Percentiles rank a stretch among this genome's conserved stretches.
These are phyloP conservation scores for Esox masquinongy DNA, from an alignment of 2,797 vertebrate species.

Conservation along the genomic window DNA sequence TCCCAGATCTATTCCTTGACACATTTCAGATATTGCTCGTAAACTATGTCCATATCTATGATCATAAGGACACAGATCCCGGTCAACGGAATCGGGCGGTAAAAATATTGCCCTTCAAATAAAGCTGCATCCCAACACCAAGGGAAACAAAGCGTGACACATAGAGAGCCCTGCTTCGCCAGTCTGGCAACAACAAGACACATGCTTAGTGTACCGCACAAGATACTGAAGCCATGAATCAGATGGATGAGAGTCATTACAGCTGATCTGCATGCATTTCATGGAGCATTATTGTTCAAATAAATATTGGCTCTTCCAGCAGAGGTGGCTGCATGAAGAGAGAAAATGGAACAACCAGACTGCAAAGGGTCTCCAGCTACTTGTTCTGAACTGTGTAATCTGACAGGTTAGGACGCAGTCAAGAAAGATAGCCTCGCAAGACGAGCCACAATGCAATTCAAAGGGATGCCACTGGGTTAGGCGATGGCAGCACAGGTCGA, in stretches of 20 bases:
- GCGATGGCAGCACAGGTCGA: slow-evolving; percentile 42
- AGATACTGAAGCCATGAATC: slow-evolving; percentile 24
- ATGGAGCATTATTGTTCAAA: slow-evolving; percentile 48
- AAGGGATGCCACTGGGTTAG: slow-evolving; percentile 43
- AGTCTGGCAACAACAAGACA: slow-evolving; percentile 24
- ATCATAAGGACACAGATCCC: too few species aligned
- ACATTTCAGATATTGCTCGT: too few species aligned
- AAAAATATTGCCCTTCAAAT: not conserved
- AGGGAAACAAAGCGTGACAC: not conserved
- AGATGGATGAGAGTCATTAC: slow-evolving; percentile 27
- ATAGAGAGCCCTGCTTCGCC: slow-evolving; percentile 11
- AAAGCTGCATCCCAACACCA: slow-evolving; percentile 27
- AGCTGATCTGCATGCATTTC: slow-evolving; percentile 42
- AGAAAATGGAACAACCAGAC: slow-evolving; percentile 35
- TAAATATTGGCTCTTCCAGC: slow-evolving; percentile 41
- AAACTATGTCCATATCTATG: too few species aligned
- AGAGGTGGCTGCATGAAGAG: slow-evolving; percentile 18
- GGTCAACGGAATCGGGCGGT: too few species aligned
- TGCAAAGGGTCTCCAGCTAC: slow-evolving; percentile 24
- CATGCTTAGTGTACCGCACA: slow-evolving; percentile 26
- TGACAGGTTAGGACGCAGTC: slow-evolving; percentile 44
- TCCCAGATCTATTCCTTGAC: too few species aligned
- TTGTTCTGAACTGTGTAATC: slow-evolving; percentile 49
- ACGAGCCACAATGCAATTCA: slow-evolving; percentile 54
- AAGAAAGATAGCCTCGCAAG: slow-evolving; percentile 45